Evolutionary conservation across 2,113 vertebrate genomes (phyloP), one percentile per base, ranked within the genome.

Genomic region (Bos indicus): DNA sequence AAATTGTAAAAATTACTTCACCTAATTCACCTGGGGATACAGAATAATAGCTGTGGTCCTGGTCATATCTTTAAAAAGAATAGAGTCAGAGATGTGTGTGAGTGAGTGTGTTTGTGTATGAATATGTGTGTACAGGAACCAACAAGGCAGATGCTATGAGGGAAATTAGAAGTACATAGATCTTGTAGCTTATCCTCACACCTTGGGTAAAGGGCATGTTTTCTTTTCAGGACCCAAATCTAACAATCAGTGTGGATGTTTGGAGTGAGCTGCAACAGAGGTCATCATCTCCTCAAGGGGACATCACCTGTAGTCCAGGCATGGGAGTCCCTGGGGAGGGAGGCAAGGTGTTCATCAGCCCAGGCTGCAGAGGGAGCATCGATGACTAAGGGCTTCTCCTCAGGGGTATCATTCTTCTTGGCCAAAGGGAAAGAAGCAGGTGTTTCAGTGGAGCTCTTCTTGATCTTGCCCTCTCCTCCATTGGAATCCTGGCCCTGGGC

Each of bases 141-240:
- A 64, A 30, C 62, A 64, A n/a, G 62, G 62, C 62, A 64, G 30
- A 64, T 64, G 62, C 15, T 64, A n/a, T n/a, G 15, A 64, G 30
- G 30, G 62, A n/a, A 64, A 17, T n/a, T 64, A n/a, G 30, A 17
- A 64, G 30, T 64, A 64, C 6, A 30, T 28, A 82, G 7, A 36
- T 93, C 19, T 93, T 90, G 14, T 48, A 64, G 7, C 26, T 92
- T 89, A 95, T 52, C 19, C 52, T 74, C 81, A 91, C 33, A 40
- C 54, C 26, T 94, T 88, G 87, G 46, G 40, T 5, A 54, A 94
- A 54, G 25, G 60, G 17, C 13, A 11, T 26, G 25, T 13, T 33
- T 82, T 85, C 52, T 80, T 56, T 11, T 87, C 81, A 81, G 54
- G 74, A 74, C 59, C 33, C 6, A 92, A 91, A 81, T 51, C 67